Evolutionary conservation across 2,888 invertebrate genomes (phyloP), one percentile per base, ranked within the genome.

Genomic region (Chouioia cunea): DNA sequence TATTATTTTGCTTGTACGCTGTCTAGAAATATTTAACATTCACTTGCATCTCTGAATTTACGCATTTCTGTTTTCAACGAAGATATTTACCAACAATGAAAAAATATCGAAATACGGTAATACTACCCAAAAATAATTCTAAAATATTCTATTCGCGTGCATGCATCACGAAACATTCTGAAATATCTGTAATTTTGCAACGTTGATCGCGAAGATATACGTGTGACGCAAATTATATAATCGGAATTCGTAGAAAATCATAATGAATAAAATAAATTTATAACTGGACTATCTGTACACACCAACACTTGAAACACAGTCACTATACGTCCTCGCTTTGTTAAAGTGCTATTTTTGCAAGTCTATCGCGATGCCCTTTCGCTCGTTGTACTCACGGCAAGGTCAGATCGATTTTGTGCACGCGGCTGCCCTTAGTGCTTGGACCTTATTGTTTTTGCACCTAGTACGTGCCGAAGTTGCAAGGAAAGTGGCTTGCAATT

Each of bases 281-380:
- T 12, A 10, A 10, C 36, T n/a, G n/a, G n/a, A n/a, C n/a, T 36
- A 36, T 3, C 1, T 36, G 6, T 52, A 20, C n/a, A n/a, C 20
- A 16, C 8, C 6, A 4, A 10, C 15, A 15, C 23, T 53, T 15
- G 48, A 57, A 56, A 23, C n/a, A 16, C 48, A 43, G 27, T 53
- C n/a, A 15, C 15, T n/a, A 46, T 27, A 57, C 27, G 36, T 47
- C n/a, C 22, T n/a, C 27, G 22, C 36, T n/a, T 20, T 23, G 27
- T 65, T 44, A 16, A 57, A 70, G 56, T 58, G 54, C 70, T 65
- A 70, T 70, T 70, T 65, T 60, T 43, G 65, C 60, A n/a, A 56
- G 20, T n/a, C 43, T 68, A 57, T 57, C 68, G 54, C 56, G 57
- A 53, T 69, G 52, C 58, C 58, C 58, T 70, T 64, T 59, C 47